Percentiles rank a stretch among this genome's conserved stretches.
Conservation (phyloP, 2,888 invertebrate species). For the Pyrrhosoma nymphula region DNA sequence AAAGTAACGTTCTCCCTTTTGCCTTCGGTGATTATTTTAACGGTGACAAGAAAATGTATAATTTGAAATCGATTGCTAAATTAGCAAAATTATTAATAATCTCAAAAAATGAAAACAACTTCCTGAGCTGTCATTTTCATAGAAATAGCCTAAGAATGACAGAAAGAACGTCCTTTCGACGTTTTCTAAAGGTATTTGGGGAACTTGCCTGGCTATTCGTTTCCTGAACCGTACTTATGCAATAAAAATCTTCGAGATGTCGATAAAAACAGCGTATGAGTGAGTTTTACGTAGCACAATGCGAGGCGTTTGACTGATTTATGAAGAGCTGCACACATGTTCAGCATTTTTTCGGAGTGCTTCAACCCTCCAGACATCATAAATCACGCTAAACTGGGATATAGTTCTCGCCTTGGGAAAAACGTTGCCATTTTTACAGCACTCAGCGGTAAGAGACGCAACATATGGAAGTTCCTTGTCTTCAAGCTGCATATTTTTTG, state of each 20-base stretch:
- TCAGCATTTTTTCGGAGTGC: neutral
- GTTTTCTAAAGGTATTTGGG: too few relatives aligned
- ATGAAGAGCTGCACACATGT: neutral
- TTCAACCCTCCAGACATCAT: neutral
- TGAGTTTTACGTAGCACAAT: neutral
- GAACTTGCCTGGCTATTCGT: too few relatives aligned
- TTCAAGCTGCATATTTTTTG: neutral
- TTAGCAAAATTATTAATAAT: too few relatives aligned
- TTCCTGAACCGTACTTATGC: too few relatives aligned
- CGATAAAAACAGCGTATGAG: neutral
- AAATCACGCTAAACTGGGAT: slow-evolving; percentile 3
- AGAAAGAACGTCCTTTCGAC: too few relatives aligned
- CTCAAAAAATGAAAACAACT: too few relatives aligned
- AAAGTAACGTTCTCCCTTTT: neutral
- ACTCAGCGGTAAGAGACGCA: neutral
- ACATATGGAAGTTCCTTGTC: slow-evolving; percentile 3
- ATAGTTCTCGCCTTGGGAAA: neutral
- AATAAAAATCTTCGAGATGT: neutral
- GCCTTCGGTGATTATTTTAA: neutral
- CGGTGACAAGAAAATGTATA: too few relatives aligned
- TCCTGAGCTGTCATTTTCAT: too few relatives aligned
- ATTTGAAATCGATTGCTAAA: too few relatives aligned
- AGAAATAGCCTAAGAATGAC: too few relatives aligned
- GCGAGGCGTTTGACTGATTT: neutral
- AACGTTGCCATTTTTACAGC: slow-evolving; percentile 10